Evolutionary conservation across 2,797 vertebrate genomes (phyloP).

Genomic region (Gallinago stenura): DNA sequence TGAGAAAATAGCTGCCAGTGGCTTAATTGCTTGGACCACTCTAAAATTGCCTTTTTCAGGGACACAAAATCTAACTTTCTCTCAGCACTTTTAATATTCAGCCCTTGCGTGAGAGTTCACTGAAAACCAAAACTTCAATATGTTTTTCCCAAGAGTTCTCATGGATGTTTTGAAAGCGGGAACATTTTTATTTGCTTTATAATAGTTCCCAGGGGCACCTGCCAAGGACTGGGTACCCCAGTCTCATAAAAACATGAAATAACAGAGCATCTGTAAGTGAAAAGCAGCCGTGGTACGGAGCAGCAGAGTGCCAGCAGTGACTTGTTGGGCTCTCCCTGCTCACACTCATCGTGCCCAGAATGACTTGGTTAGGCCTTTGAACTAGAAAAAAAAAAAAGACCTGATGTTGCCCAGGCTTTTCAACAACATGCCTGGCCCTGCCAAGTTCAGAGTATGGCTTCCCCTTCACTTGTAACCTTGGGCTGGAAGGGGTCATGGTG

Average conservation of each 20-base stretch:
- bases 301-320: neutral
- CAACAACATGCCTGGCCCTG: conserved; percentile 23
- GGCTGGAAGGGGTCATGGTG: neutral
- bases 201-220: neutral
- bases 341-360: neutral
- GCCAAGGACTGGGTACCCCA: neutral
- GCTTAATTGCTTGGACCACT: neutral
- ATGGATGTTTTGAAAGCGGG: neutral
- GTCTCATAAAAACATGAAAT: conserved; percentile 27
- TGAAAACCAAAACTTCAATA: neutral
- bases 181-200: conserved; percentile 6
- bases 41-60: neutral
- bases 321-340: conserved; percentile 9
- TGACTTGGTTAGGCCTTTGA: conserved; percentile 28
- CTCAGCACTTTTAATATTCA: neutral
- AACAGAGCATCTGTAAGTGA: neutral
- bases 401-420: conserved; percentile 10
- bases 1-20: neutral
- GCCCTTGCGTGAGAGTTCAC: neutral
- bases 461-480: neutral
- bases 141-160: neutral
- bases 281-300: neutral
- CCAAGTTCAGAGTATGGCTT: neutral
- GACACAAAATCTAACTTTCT: neutral
- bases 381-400: neutral